Conservation (phyloP, 2,888 invertebrate species). For the Diaperis boleti region DNA sequence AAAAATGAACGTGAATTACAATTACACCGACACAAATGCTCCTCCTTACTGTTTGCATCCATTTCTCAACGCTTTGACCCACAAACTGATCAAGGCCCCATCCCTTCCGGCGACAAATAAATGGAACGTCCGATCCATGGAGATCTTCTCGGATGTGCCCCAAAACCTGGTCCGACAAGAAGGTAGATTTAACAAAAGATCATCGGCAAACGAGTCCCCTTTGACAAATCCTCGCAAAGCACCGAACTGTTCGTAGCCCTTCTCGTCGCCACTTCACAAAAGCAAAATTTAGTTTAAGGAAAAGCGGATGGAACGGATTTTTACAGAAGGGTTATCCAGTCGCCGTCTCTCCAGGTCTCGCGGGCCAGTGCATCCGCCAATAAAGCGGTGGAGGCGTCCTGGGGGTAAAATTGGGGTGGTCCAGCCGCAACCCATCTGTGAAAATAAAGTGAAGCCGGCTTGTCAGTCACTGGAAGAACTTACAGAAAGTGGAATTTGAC, state of each 20-base stretch:
- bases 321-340: constrained; percentile 72
- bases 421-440: constrained; percentile 71
- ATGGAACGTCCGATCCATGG: constrained; percentile 54
- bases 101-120: constrained; percentile 65
- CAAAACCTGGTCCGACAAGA: constrained; percentile 51
- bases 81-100: constrained; percentile 72
- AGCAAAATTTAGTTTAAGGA: not conserved
- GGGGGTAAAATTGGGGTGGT: constrained; percentile 67
- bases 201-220: constrained; percentile 65
- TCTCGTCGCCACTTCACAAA: constrained; percentile 55
- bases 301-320: not conserved
- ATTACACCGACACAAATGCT: too few relatives aligned
- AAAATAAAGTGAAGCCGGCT: constrained; percentile 1
- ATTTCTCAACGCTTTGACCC: constrained; percentile 68
- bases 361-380: constrained; percentile 71
- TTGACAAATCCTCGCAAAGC: constrained; percentile 71
- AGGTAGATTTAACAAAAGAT: constrained; percentile 67
- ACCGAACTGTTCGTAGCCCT: constrained; percentile 76
- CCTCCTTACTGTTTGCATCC: constrained; percentile 71
- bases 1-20: too few relatives aligned
- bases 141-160: constrained; percentile 53
- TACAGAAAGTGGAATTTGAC: constrained; percentile 74
- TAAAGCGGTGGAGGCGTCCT: constrained; percentile 69
- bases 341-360: constrained; percentile 71
- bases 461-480: constrained; percentile 45